Conservation (phyloP, 2,888 invertebrate genomes). For the Cantharis flavilabris region DNA sequence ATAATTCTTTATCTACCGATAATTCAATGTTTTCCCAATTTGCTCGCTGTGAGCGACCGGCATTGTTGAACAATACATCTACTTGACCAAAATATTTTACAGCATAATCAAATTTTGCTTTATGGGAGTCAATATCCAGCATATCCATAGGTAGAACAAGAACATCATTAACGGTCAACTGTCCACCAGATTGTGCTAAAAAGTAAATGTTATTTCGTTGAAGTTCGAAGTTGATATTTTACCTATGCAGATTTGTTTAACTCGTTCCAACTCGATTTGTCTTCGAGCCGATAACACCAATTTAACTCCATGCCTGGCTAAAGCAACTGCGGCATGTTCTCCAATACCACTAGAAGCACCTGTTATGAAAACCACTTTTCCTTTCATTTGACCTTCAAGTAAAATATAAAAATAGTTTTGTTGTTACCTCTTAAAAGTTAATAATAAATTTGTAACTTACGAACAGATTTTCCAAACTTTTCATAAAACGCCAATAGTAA, state of each 20-base stretch:
- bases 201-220: background rate
- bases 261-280: conserved; percentile 64
- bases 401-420: conserved; percentile 2
- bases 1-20: conserved; percentile 72
- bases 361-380: conserved; percentile 82
- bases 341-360: conserved; percentile 87
- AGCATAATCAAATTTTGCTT: conserved; percentile 63
- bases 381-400: conserved; percentile 33
- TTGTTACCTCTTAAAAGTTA: background rate
- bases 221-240: conserved; percentile 27
- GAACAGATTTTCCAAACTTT: conserved; percentile 64
- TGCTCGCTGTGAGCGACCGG: conserved; percentile 79
- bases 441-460: conserved; percentile 52
- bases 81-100: conserved; percentile 71
- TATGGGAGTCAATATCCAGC: conserved; percentile 63
- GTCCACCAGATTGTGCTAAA: conserved; percentile 52
- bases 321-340: conserved; percentile 68
- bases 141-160: conserved; percentile 73
- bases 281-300: conserved; percentile 72
- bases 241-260: conserved; percentile 68
- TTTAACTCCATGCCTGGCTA: conserved; percentile 69
- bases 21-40: conserved; percentile 71
- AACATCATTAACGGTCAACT: conserved; percentile 63
- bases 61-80: conserved; percentile 81
- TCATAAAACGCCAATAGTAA: conserved; percentile 62